These are phyloP conservation scores for Epizoanthus scotinus DNA, from an alignment of 92 coral and sea anemone species.

Conservation along the genomic window DNA sequence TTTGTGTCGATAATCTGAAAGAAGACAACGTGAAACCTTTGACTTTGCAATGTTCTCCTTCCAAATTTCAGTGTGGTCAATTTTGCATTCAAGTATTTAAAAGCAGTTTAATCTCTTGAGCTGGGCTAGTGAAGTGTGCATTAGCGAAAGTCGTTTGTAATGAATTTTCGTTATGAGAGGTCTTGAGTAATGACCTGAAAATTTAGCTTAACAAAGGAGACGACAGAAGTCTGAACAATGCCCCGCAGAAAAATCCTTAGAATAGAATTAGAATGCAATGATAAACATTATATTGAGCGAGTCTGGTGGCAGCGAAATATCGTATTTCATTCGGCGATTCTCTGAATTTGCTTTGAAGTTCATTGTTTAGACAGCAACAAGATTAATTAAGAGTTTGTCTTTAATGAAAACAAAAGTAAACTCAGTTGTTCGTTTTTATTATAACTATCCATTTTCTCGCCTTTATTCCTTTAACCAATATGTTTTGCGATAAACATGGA, in stretches of 20 bases:
- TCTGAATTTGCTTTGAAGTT: slow-evolving; percentile 42
- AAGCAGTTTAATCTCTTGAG: slow-evolving; percentile 24
- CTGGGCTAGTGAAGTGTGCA: slow-evolving; percentile 19
- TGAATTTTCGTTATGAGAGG: slow-evolving; percentile 34
- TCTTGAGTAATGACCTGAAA: slow-evolving; percentile 1
- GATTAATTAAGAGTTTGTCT: background rate
- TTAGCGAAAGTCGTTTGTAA: slow-evolving; percentile 26
- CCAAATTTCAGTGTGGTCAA: background rate
- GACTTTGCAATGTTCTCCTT: background rate
- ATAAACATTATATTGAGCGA: slow-evolving; percentile 26
- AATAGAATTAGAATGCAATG: slow-evolving; percentile 18
- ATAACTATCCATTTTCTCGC: background rate
- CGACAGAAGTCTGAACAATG: slow-evolving; percentile 13
- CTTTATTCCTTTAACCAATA: too few species aligned
- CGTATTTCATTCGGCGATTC: slow-evolving; percentile 60
- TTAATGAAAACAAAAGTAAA: background rate
- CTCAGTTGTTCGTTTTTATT: background rate
- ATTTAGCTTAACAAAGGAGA: slow-evolving; percentile 20
- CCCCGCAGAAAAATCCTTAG: slow-evolving; percentile 25
- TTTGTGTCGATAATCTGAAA: background rate
- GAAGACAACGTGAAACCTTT: background rate
- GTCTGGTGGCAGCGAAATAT: slow-evolving; percentile 34
- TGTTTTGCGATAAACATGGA: background rate
- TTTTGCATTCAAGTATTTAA: background rate
- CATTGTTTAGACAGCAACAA: slow-evolving; percentile 44